These are phyloP conservation scores for Urocolius indicus DNA, from an alignment of 2,113 vertebrate genomes.

Conservation along the genomic window DNA sequence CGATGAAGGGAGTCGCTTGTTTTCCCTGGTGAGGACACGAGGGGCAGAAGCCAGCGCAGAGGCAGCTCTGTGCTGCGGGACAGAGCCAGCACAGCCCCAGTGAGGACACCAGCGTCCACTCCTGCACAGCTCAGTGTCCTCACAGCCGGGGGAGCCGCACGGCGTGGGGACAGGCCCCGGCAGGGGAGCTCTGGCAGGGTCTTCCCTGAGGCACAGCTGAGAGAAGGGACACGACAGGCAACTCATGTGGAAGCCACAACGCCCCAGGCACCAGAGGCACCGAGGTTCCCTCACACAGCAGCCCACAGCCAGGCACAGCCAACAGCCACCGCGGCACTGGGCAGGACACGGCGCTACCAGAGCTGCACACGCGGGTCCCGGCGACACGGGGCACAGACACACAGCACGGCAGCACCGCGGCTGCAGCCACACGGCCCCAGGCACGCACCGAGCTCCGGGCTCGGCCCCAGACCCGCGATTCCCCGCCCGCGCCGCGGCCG, in stretches of 20 bases:
- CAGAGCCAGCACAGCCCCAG: not conserved
- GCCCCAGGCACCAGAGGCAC: rapidly evolving
- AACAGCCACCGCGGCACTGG: rapidly evolving
- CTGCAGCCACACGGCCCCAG: rapidly evolving
- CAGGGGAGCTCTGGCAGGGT: rapidly evolving
- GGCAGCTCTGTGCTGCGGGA: rapidly evolving
- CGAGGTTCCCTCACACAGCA: not conserved
- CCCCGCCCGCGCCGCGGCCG: no score
- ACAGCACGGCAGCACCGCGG: rapidly evolving
- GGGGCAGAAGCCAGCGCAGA: not conserved
- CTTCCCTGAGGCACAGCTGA: rapidly evolving
- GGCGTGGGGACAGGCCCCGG: rapidly evolving
- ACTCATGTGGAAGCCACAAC: rapidly evolving
- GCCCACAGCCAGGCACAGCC: not conserved
- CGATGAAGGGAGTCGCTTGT: rapidly evolving
- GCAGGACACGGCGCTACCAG: not conserved
- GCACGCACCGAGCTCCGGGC: rapidly evolving
- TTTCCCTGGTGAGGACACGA: rapidly evolving
- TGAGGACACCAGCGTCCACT: rapidly evolving
- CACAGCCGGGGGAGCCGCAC: rapidly evolving
- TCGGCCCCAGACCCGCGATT: not conserved
- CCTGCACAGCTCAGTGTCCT: not conserved
- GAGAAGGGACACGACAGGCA: rapidly evolving
- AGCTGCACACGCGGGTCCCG: not conserved
- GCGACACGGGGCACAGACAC: rapidly evolving